Evolutionary conservation across 2,888 invertebrate species (phyloP).

Genomic region (Dolomedes plantarius): DNA sequence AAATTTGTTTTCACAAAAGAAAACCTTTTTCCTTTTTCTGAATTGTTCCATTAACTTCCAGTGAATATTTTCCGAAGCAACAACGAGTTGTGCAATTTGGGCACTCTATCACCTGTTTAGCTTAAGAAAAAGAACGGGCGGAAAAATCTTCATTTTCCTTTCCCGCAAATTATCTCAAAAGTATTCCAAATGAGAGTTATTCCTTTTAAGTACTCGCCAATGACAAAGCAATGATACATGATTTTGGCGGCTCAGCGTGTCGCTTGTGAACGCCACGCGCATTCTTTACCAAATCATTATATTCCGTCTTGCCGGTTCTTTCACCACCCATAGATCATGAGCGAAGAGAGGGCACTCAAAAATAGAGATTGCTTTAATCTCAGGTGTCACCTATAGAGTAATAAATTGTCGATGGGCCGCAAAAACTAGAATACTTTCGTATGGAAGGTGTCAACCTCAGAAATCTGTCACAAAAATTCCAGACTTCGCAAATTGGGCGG

Average conservation of each 20-base stretch:
- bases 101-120: conserved; percentile 4
- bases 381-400: conserved; percentile 54
- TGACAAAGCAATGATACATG: conserved; percentile 43
- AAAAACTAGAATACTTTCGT: conserved; percentile 60
- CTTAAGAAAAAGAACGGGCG: background rate
- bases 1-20: background rate
- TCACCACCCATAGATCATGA: conserved; percentile 44
- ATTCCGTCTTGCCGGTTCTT: conserved; percentile 27
- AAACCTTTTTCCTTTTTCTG: background rate
- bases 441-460: conserved; percentile 50
- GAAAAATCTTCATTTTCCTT: background rate
- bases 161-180: conserved; percentile 12
- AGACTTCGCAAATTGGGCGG: background rate
- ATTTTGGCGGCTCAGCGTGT: background rate
- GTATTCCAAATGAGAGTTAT: conserved; percentile 46
- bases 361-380: conserved; percentile 62
- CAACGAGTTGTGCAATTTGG: background rate
- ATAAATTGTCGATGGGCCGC: conserved; percentile 45
- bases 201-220: conserved; percentile 32
- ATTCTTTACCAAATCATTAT: conserved; percentile 42
- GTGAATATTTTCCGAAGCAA: background rate
- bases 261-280: conserved; percentile 25
- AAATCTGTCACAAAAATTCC: conserved; percentile 63
- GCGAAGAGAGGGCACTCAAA: conserved; percentile 37
- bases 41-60: background rate